Evolutionary conservation across 2,888 invertebrate genomes (phyloP).

Genomic region (Ormyrus labotus): DNA sequence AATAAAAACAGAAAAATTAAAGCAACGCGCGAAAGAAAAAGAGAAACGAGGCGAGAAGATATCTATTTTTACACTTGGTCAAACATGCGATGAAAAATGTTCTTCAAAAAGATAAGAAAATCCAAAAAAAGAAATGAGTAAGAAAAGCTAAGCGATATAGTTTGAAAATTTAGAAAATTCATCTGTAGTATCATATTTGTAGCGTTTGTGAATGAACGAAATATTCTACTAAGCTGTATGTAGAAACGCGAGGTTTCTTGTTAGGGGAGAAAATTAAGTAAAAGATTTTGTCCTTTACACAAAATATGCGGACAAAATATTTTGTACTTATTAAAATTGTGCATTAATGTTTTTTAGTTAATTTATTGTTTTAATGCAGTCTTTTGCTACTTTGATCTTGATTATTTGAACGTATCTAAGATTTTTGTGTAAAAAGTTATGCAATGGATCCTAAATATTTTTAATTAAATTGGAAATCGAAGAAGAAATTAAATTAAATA

Average conservation of each 20-base stretch:
- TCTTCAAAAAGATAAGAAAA: conserved; percentile 53
- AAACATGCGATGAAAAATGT: conserved; percentile 54
- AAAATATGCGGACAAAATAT: not conserved
- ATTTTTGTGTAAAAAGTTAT: conserved; percentile 35
- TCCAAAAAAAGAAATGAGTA: conserved; percentile 54
- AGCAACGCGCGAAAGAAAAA: conserved; percentile 54
- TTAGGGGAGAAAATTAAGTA: conserved; percentile 26
- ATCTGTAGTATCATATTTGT: conserved; percentile 58
- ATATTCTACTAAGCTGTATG: conserved; percentile 57
- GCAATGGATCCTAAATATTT: conserved; percentile 34
- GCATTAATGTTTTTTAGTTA: conserved; percentile 12
- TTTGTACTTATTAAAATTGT: not conserved
- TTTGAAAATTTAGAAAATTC: conserved; percentile 58
- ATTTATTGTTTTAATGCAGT: conserved; percentile 11
- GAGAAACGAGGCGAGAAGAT: conserved; percentile 61
- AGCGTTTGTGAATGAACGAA: conserved; percentile 52
- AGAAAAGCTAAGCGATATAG: conserved; percentile 56
- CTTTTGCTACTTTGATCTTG: conserved; percentile 47
- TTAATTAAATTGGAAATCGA: not conserved
- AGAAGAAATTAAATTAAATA: too few relatives aligned
- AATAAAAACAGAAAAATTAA: conserved; percentile 49
- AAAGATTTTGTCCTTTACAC: conserved; percentile 29
- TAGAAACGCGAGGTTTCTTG: conserved; percentile 65
- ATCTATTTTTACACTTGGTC: conserved; percentile 70
- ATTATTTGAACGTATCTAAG: conserved; percentile 38